Evolutionary conservation across 2,888 invertebrate genomes (phyloP), one percentile per base, ranked within the genome.

Genomic region (Odontomyia ornata): DNA sequence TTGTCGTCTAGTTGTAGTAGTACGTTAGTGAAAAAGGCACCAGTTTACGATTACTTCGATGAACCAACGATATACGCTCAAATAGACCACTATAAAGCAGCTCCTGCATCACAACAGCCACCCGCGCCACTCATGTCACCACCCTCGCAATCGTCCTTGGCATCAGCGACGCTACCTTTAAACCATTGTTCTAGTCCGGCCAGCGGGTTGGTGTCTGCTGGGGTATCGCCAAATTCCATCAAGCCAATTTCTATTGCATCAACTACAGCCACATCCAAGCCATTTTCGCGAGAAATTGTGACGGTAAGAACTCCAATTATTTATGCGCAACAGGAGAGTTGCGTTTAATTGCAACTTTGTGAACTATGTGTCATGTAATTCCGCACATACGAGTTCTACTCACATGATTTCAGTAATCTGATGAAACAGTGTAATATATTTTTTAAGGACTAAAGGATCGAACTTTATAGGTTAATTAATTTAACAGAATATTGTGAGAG

Each of bases 11-110:
- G 65, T 62, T 79, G 76, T 72, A 79, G 57, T 65, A 79, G 56
- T 36, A 79, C 78, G 30, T 64, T 79, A 69, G 47, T 65, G 7
- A 78, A 78, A 65, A 77, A 78, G 67, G 73, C 77, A 28, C 60
- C 77, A 62, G 65, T 85, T 56, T 87, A 86, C 78, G 86, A 87
- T 80, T 87, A 87, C 81, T 87, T 86, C 79, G 91, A 91, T 81
- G 92, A 92, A 83, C 89, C 92, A 75, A 92, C 92, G 82, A 91
- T 92, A 83, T 92, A 93, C 86, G 92, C 93, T 78, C 92, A 92
- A 87, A 92, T 93, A 86, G 92, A 92, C 86, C 92, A 92, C 84
- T 89, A 88, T 81, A 89, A 90, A 80, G 87, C 80, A 18, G 81
- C 81, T 80, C 82, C 83, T 79, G 82, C 81, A 57, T 82, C 82